phyloP scores from a whole-genome alignment of 2,888 invertebrate species.

The Strigamia crassipes region DNA sequence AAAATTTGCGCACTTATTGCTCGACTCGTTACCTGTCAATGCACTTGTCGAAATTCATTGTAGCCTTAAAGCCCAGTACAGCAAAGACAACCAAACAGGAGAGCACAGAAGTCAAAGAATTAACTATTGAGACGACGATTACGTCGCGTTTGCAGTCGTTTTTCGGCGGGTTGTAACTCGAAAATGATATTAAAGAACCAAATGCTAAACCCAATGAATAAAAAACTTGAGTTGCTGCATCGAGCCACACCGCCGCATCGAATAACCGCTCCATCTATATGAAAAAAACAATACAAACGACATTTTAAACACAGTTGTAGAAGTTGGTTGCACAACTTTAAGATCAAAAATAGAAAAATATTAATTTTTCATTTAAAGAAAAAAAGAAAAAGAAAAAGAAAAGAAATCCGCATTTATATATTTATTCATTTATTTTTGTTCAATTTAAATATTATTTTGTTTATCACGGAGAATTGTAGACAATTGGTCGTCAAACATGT shows the following conservation, averaged over 20 bases:
- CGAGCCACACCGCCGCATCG: constrained; percentile 90
- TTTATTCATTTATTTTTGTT: background rate
- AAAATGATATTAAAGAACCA: constrained; percentile 92
- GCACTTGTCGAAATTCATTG: constrained; percentile 83
- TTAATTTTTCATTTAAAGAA: no score
- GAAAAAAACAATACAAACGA: background rate
- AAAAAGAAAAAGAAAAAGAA: no score
- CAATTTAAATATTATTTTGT: background rate
- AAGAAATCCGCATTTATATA: no score
- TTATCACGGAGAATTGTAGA: background rate
- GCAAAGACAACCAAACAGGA: constrained; percentile 94
- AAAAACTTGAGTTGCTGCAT: constrained; percentile 96
- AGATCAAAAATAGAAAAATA: no score
- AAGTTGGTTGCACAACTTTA: no score
- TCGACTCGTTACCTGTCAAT: constrained; percentile 59
- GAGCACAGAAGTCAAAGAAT: constrained; percentile 91
- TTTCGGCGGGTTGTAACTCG: constrained; percentile 91
- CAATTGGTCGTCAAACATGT: constrained; percentile 30
- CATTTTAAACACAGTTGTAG: background rate
- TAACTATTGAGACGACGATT: constrained; percentile 85
- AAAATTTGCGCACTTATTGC: background rate
- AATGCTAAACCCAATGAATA: constrained; percentile 94
- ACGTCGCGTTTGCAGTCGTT: constrained; percentile 95
- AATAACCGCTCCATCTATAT: constrained; percentile 78
- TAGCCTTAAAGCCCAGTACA: constrained; percentile 95